Percentiles rank a stretch among this genome's conserved stretches.
phyloP scores from a whole-genome alignment of 1,140 invertebrate genomes.

The Heterodera schachtii region DNA sequence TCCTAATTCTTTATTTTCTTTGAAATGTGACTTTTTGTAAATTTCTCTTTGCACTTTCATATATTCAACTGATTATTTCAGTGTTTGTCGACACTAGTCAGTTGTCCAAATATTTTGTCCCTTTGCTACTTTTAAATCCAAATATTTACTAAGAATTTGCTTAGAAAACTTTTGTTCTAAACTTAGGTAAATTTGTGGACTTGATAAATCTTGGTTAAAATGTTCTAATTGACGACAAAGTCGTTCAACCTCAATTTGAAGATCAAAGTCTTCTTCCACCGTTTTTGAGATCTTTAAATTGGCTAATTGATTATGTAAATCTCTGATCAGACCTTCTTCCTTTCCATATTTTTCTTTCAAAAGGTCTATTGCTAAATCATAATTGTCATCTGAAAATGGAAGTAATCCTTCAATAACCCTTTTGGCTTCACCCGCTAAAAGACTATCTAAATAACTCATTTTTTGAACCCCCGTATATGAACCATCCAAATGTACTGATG shows the following conservation, averaged over 20 bases:
- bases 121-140: background rate
- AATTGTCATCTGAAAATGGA: background rate
- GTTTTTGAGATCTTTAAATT: background rate
- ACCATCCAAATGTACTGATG: background rate
- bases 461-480: too few relatives aligned
- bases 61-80: too few relatives aligned
- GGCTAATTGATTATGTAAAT: background rate
- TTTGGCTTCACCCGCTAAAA: background rate
- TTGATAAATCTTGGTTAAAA: background rate
- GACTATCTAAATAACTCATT: background rate
- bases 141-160: background rate
- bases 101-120: too few relatives aligned
- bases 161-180: constrained; percentile 11
- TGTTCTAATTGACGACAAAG: constrained; percentile 2
- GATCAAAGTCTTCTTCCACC: background rate
- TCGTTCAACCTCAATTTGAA: constrained; percentile 1
- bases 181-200: background rate
- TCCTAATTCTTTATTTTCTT: too few relatives aligned
- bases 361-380: background rate
- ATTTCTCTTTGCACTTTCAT: too few relatives aligned
- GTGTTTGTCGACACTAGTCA: too few relatives aligned
- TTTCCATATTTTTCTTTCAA: constrained; percentile 10
- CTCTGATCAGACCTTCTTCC: background rate
- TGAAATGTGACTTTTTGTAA: too few relatives aligned
- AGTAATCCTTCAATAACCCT: constrained; percentile 1